Evolutionary conservation across 2,113 vertebrate species (phyloP).

Genomic region (Hepsetus odoe): DNA sequence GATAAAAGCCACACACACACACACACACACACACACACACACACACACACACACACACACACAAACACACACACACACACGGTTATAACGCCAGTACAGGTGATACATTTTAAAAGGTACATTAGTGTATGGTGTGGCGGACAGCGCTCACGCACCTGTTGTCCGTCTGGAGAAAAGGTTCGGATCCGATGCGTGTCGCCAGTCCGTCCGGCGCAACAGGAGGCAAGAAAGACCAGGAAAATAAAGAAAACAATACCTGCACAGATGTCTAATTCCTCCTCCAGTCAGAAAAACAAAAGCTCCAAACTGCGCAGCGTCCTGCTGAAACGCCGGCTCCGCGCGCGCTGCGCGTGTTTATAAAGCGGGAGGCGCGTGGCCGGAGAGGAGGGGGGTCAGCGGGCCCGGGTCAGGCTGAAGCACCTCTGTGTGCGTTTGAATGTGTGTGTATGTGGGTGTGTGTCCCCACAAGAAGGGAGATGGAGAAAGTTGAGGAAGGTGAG

Average conservation of each 20-base stretch:
- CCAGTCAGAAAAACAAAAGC: neutral
- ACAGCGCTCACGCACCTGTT: conserved; percentile 43
- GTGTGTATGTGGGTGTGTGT: too few species aligned
- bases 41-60: neutral
- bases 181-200: conserved; percentile 6
- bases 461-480: neutral
- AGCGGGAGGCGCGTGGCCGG: neutral
- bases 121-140: neutral
- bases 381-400: neutral
- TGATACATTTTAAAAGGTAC: neutral
- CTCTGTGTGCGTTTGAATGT: too few species aligned
- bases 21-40: neutral
- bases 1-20: neutral
- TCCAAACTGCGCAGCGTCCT: conserved; percentile 11
- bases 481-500: neutral
- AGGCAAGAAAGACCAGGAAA: conserved; percentile 10
- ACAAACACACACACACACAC: neutral
- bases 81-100: neutral
- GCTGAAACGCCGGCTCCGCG: neutral
- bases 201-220: conserved; percentile 35
- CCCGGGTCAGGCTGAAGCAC: too few species aligned
- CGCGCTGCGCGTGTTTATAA: neutral
- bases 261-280: too few species aligned
- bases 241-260: neutral
- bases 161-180: conserved; percentile 21